Evolutionary conservation across 2,797 vertebrate genomes (phyloP), one percentile per base, ranked within the genome.

Genomic region (Botia kubotai): DNA sequence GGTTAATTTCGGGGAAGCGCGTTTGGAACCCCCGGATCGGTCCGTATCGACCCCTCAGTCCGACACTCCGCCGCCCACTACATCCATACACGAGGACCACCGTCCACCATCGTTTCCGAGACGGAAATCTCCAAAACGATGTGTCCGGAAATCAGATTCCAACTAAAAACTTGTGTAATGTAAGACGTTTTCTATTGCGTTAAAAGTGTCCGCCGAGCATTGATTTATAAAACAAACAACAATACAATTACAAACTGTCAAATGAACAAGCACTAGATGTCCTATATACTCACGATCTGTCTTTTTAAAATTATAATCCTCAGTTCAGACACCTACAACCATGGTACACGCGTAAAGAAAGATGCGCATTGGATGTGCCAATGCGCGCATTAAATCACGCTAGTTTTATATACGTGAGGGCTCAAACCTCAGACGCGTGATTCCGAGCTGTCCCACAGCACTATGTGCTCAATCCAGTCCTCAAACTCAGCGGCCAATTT

Each of bases 401-500:
- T 62, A 74, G 60, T 66, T 57, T 72, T 43, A 66, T 12, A 29
- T 21, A 29, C 36, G 21, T 48, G 48, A 83, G 77, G n/a, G 66
- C 72, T 39, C 65, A 72, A 76, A 43, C 77, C 39, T 7, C 63
- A 80, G 78, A 74, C 75, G 77, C 82, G 55, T 33, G 67, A 72
- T 53, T 76, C 67, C 66, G 29, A 65, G 72, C 52, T 76, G 77
- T 72, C 82, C 82, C 72, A 75, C 77, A 57, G 77, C 78, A 76
- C 60, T 80, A 53, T 79, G 77, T 58, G 82, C 67, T 77, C 71
- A 79, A 67, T 43, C 63, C 53, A 68, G 75, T 75, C 60, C 77
- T 82, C 86, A 77, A 83, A 85, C 82, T 72, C 74, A 83, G 77
- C 62, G 82, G 77, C 63, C 77, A 84, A 85, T 83, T 85, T 86